These are phyloP conservation scores for Montipora efflorescens DNA, from an alignment of 64 coral and sea anemone species.

Conservation along the genomic window DNA sequence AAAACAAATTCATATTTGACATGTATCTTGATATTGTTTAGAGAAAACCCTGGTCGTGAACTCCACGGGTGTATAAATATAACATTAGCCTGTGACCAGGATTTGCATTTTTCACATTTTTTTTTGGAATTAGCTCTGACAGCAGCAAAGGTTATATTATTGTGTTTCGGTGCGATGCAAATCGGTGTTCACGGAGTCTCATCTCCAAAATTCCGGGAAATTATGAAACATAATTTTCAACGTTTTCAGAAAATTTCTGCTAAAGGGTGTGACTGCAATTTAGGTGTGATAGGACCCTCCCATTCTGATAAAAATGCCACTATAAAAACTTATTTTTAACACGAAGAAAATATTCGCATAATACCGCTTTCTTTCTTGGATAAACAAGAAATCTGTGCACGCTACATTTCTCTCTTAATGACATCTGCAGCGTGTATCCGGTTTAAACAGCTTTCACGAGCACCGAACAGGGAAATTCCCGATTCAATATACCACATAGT, in stretches of 20 bases:
- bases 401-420: not conserved
- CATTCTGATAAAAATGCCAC: not conserved
- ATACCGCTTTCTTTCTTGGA: not conserved
- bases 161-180: not conserved
- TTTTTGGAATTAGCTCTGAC: too few species aligned
- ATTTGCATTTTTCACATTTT: not conserved
- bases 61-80: too few species aligned
- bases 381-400: not conserved
- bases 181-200: not conserved
- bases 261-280: slow-evolving; percentile 4
- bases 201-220: not conserved
- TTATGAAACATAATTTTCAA: not conserved
- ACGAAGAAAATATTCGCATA: not conserved
- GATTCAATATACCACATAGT: not conserved
- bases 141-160: too few species aligned
- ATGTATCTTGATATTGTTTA: too few species aligned
- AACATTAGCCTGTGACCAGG: too few species aligned
- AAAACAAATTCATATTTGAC: too few species aligned
- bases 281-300: slow-evolving; percentile 17
- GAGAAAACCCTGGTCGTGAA: too few species aligned
- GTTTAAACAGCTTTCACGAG: not conserved
- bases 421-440: not conserved
- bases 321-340: not conserved
- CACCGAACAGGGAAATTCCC: not conserved
- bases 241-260: not conserved